phyloP scores from a whole-genome alignment of 2,113 vertebrate genomes.

The Penelope pileata region DNA sequence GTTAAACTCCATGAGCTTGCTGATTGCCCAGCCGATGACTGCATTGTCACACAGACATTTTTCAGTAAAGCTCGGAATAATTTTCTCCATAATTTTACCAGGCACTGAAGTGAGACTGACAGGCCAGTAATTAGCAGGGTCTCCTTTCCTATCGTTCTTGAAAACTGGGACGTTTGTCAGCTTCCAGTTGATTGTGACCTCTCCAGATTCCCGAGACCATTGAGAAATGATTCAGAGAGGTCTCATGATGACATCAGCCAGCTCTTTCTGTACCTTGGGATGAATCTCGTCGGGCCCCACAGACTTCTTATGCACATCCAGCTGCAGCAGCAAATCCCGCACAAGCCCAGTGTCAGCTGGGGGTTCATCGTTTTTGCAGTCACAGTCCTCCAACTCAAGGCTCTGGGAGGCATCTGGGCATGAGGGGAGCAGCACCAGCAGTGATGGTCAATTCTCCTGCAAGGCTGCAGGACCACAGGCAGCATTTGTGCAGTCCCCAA shows the following conservation, averaged over 20 bases:
- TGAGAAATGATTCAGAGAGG: background rate
- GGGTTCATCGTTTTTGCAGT: background rate
- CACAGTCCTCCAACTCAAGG: background rate
- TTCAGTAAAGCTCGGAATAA: no score
- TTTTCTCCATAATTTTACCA: no score
- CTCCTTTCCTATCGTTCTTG: no score
- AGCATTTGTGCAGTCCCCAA: background rate
- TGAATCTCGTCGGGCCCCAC: background rate
- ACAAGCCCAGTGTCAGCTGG: background rate
- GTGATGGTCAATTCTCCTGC: accelerated
- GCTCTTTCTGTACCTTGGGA: background rate
- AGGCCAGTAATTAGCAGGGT: background rate
- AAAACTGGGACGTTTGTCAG: no score
- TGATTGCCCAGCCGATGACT: background rate
- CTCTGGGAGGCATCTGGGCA: background rate
- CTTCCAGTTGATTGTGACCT: no score
- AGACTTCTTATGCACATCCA: background rate
- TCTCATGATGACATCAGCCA: background rate
- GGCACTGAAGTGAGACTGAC: background rate
- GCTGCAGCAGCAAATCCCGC: background rate
- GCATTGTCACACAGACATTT: no score
- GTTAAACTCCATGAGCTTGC: background rate
- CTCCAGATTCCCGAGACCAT: background rate
- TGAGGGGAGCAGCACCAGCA: no score
- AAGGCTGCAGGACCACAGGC: background rate